These are phyloP conservation scores for Spialia ferax DNA, from an alignment of 2,888 invertebrate genomes.

Conservation along the genomic window DNA sequence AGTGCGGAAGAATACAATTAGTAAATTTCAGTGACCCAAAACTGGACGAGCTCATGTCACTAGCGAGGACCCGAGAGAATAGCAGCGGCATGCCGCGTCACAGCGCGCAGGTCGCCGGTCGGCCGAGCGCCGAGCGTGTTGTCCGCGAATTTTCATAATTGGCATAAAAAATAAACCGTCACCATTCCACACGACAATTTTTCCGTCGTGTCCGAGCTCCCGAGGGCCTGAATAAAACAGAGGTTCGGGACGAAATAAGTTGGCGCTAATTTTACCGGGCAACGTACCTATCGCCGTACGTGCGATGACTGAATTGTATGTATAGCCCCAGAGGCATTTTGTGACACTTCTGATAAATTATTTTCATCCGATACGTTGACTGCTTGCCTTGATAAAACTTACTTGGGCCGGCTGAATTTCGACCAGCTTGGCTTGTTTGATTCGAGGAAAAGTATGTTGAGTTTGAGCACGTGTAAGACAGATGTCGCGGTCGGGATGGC, in stretches of 20 bases:
- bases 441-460: conserved; percentile 55
- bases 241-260: conserved; percentile 67
- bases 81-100: conserved; percentile 47
- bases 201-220: conserved; percentile 76
- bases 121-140: conserved; percentile 71
- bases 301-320: conserved; percentile 61
- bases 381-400: conserved; percentile 21
- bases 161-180: conserved; percentile 69
- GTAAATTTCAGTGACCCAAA: conserved; percentile 32
- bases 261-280: conserved; percentile 71
- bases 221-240: conserved; percentile 79
- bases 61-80: conserved; percentile 57
- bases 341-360: conserved; percentile 53
- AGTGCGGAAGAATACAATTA: conserved; percentile 20
- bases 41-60: conserved; percentile 46
- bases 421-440: conserved; percentile 48
- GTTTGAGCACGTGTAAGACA: conserved; percentile 63
- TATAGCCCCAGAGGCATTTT: conserved; percentile 49
- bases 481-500: conserved; percentile 61
- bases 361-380: conserved; percentile 47
- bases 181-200: conserved; percentile 71
- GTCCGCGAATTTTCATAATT: conserved; percentile 75
- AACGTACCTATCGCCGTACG: conserved; percentile 63
- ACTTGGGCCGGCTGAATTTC: conserved; percentile 17
- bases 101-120: too few species aligned